Percentiles rank a stretch among this genome's conserved stretches.
These are phyloP conservation scores for Ladona fulva DNA, from an alignment of 1,140 invertebrate genomes.

Conservation along the genomic window DNA sequence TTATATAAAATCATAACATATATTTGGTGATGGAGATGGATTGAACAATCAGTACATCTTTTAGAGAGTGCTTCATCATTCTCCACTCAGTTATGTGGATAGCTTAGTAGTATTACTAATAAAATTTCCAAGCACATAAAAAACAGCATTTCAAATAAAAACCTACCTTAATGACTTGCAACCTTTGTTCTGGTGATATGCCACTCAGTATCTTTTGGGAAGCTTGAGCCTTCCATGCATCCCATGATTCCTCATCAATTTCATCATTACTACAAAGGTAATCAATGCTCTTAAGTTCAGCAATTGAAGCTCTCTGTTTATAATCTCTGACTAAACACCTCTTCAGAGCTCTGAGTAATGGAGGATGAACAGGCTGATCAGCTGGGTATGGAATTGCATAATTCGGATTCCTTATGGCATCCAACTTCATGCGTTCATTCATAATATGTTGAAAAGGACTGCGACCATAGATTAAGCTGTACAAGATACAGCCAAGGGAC, in stretches of 20 bases:
- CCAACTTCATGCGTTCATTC: conserved; percentile 64
- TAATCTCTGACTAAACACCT: not conserved
- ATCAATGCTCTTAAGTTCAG: not conserved
- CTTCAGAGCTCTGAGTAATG: not conserved
- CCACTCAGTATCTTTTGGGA: not conserved
- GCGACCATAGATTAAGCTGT: conserved; percentile 79
- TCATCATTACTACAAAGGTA: not conserved
- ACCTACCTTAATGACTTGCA: not conserved
- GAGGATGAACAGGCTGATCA: conserved; percentile 25
- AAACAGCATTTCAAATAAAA: not conserved
- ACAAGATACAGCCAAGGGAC: conserved; percentile 95
- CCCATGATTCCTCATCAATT: not conserved
- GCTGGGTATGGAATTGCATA: conserved; percentile 65
- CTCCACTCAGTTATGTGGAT: no score
- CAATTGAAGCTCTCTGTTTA: not conserved
- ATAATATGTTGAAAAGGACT: conserved; percentile 85
- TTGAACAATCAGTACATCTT: no score
- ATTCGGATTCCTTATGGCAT: conserved; percentile 69
- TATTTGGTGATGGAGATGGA: no score
- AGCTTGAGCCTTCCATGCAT: not conserved
- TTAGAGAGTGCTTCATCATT: no score
- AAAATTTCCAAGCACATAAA: no score
- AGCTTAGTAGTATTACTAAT: no score
- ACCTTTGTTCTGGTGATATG: not conserved
- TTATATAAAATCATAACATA: no score